Percentiles rank a stretch among this genome's conserved stretches.
Conservation (phyloP, 2,113 vertebrate species). For the Catharus minimus region DNA sequence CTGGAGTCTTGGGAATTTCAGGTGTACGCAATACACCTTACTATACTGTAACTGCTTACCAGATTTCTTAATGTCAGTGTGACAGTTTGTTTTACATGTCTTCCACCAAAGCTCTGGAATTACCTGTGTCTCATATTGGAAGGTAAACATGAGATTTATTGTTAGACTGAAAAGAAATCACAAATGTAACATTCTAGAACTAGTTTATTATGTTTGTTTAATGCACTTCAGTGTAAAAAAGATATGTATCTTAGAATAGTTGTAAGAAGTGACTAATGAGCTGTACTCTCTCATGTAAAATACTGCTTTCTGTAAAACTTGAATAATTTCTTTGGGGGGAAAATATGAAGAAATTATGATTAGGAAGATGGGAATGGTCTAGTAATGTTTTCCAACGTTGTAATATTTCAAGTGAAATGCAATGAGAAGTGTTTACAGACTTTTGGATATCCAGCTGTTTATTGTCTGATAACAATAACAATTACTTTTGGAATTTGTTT, state of each 20-base stretch:
- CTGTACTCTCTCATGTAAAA: not conserved
- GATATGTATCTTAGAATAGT: rapidly evolving
- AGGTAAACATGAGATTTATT: not conserved
- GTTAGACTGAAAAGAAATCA: not conserved
- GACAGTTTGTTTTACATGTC: not conserved
- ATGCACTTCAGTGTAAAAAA: not conserved
- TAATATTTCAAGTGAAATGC: not conserved
- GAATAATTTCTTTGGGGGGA: not conserved
- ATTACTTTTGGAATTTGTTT: not conserved
- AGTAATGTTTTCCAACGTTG: not conserved
- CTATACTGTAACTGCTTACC: not conserved
- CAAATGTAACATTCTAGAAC: not conserved
- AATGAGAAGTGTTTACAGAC: not conserved
- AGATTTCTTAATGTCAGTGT: not conserved
- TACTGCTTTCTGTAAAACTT: not conserved
- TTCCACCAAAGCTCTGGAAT: not conserved
- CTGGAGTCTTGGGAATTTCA: not conserved
- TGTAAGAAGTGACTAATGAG: not conserved
- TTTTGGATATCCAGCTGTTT: not conserved
- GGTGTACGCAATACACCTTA: not conserved
- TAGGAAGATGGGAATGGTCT: not conserved
- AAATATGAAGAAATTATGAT: not conserved
- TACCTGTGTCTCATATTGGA: not conserved
- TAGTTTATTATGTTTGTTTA: not conserved
- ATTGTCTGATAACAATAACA: not conserved